These are phyloP conservation scores for Pteronotus mesoamericanus DNA, from an alignment of 2,797 vertebrate genomes.

Conservation along the genomic window DNA sequence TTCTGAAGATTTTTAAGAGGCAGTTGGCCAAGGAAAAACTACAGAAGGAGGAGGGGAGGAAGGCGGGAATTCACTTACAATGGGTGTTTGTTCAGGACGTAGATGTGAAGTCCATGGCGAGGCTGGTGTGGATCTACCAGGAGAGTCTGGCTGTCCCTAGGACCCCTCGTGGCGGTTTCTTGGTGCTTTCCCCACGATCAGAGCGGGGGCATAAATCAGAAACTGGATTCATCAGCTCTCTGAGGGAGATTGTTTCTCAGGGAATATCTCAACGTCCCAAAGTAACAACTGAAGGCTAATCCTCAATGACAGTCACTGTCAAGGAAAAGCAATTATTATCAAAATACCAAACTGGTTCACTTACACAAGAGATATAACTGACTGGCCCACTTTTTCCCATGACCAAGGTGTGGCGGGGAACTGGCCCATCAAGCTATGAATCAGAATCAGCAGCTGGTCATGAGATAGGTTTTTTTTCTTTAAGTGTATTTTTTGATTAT, in stretches of 20 bases:
- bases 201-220: background rate
- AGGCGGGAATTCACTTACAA: background rate
- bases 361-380: background rate
- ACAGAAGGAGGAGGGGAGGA: background rate
- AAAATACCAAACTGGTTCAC: background rate
- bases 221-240: background rate
- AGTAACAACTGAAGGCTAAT: background rate
- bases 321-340: background rate
- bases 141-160: background rate
- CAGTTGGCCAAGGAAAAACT: background rate
- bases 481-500: no score
- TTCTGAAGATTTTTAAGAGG: background rate
- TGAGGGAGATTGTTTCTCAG: background rate
- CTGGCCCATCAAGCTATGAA: background rate
- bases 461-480: no score
- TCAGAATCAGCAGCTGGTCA: background rate
- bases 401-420: background rate
- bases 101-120: background rate
- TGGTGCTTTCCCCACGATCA: background rate
- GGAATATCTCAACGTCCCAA: background rate
- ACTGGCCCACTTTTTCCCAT: background rate
- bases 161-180: background rate
- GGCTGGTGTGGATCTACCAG: fast-evolving
- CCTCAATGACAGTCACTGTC: background rate
- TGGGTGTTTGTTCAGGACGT: background rate